These are phyloP conservation scores for Orthonevra nobilis DNA, from an alignment of 2,888 invertebrate genomes.

Conservation along the genomic window DNA sequence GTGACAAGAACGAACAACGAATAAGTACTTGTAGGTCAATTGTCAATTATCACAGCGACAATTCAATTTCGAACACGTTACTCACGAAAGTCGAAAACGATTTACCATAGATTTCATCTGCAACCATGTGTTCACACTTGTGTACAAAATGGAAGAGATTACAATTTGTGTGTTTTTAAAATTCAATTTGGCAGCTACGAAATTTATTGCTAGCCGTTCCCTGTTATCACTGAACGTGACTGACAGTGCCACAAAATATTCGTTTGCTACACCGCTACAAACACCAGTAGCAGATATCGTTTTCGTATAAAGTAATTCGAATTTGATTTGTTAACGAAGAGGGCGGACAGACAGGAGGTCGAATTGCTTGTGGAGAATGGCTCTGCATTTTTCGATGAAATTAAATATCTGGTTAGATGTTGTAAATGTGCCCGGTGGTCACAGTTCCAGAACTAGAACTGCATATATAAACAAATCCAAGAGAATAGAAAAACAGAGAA, in stretches of 20 bases:
- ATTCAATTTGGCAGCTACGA: constrained; percentile 60
- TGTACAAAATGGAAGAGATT: constrained; percentile 14
- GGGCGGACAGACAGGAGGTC: background rate
- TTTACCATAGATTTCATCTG: constrained; percentile 53
- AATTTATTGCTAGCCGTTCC: constrained; percentile 55
- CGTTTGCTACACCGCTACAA: background rate
- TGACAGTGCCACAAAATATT: constrained; percentile 27
- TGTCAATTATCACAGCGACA: constrained; percentile 63
- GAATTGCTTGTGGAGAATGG: constrained; percentile 25
- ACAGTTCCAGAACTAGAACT: constrained; percentile 29
- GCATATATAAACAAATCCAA: constrained; percentile 55
- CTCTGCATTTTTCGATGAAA: constrained; percentile 63
- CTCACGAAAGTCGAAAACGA: constrained; percentile 23
- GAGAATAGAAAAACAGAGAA: constrained; percentile 25
- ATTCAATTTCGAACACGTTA: constrained; percentile 49
- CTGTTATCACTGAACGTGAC: constrained; percentile 60
- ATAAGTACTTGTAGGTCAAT: constrained; percentile 50
- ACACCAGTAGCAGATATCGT: background rate
- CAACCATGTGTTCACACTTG: constrained; percentile 14
- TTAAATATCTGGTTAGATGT: constrained; percentile 62
- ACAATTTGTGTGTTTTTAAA: constrained; percentile 52
- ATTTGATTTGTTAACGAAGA: constrained; percentile 45
- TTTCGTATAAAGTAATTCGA: constrained; percentile 53
- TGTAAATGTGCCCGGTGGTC: constrained; percentile 23
- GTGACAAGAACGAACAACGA: too few species aligned